Conservation (phyloP, 2,888 invertebrate genomes). For the Sphaerophoria rueppellii region DNA sequence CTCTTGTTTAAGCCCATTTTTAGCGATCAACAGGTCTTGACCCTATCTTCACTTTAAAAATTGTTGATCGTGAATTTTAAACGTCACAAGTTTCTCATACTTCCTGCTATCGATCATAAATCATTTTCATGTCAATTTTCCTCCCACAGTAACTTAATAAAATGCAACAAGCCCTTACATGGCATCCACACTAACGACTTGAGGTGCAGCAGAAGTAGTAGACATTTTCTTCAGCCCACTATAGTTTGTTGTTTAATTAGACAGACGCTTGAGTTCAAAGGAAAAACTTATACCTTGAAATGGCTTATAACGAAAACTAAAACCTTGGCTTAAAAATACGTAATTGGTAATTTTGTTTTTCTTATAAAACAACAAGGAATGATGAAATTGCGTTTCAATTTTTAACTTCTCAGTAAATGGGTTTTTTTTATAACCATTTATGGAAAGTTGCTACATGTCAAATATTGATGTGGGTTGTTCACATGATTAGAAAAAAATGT, state of each 20-base stretch:
- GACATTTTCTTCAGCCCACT: too few species aligned
- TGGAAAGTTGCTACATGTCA: constrained; percentile 23
- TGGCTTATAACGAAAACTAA: neutral
- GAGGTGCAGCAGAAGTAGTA: too few species aligned
- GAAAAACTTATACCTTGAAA: neutral
- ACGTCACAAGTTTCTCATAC: too few species aligned
- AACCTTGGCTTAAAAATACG: constrained; percentile 6
- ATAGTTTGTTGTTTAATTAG: neutral
- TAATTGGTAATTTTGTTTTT: neutral
- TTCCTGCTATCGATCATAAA: too few species aligned
- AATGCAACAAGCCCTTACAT: too few species aligned
- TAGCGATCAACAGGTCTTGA: too few species aligned
- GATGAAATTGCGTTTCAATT: constrained; percentile 12
- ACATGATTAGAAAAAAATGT: constrained; percentile 6
- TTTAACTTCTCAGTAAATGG: neutral
- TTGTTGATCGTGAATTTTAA: too few species aligned
- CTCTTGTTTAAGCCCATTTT: too few species aligned
- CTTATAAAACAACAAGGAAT: neutral
- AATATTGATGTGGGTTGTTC: constrained; percentile 30
- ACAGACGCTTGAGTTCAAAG: neutral
- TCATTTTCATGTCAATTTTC: too few species aligned
- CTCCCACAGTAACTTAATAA: too few species aligned
- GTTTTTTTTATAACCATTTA: constrained; percentile 15
- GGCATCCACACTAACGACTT: too few species aligned
- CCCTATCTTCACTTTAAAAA: too few species aligned